Percentiles rank a stretch among this genome's conserved stretches.
These are phyloP conservation scores for Cinara cedri DNA, from an alignment of 2,888 invertebrate species.

Conservation along the genomic window DNA sequence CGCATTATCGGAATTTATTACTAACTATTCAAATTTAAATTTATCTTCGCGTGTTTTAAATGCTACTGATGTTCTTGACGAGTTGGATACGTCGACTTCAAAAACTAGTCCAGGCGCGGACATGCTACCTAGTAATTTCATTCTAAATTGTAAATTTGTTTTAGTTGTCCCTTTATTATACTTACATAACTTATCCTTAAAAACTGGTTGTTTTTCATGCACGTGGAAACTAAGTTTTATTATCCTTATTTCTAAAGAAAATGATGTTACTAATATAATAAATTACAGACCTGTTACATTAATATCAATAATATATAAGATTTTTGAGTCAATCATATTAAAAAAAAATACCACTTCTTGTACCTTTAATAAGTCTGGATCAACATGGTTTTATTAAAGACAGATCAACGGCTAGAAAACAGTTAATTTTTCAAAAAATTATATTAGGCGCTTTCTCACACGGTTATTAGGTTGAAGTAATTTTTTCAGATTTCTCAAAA, in stretches of 20 bases:
- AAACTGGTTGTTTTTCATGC: too few relatives aligned
- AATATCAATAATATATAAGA: too few relatives aligned
- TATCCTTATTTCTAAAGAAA: too few relatives aligned
- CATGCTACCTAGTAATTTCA: too few relatives aligned
- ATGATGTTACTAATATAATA: too few relatives aligned
- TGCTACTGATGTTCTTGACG: background rate
- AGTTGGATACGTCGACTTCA: background rate
- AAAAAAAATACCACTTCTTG: background rate
- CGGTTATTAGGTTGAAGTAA: background rate
- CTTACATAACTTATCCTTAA: too few relatives aligned
- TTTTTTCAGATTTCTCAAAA: constrained; percentile 1
- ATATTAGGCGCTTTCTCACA: background rate
- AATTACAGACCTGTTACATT: too few relatives aligned
- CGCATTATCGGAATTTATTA: too few relatives aligned
- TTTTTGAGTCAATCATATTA: too few relatives aligned
- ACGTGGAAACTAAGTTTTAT: too few relatives aligned
- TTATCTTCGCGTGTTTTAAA: constrained; percentile 1
- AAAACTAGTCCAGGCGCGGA: background rate
- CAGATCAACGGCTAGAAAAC: background rate
- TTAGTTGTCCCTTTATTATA: background rate
- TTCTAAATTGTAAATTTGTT: too few relatives aligned
- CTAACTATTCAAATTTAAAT: background rate
- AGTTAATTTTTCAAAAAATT: background rate
- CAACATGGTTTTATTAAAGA: too few relatives aligned
- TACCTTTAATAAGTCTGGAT: constrained; percentile 1